Conservation (phyloP, 2,888 invertebrate genomes). For the Tuta absoluta region DNA sequence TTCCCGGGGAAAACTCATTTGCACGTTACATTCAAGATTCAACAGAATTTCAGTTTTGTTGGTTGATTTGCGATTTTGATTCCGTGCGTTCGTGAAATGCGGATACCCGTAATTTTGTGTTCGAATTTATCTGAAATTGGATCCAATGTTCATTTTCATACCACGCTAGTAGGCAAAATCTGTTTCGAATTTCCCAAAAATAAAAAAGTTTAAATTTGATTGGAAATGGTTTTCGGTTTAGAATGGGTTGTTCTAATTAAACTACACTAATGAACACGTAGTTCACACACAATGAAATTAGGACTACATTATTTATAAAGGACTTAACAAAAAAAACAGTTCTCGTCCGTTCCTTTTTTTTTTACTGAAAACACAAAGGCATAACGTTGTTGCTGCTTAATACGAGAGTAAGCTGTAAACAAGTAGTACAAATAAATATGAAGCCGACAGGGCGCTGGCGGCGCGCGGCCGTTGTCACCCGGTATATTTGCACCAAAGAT, state of each 20-base stretch:
- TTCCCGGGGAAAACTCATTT: slow-evolving; percentile 29
- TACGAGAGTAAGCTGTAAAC: slow-evolving; percentile 15
- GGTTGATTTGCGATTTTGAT: slow-evolving; percentile 19
- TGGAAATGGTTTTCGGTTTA: not conserved
- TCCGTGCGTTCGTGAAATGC: slow-evolving; percentile 10
- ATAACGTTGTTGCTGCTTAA: slow-evolving; percentile 14
- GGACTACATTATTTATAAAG: too few species aligned
- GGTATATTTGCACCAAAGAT: slow-evolving; percentile 73
- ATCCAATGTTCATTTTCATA: not conserved
- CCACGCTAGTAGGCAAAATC: not conserved
- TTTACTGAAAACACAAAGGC: slow-evolving; percentile 7
- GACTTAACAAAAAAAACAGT: too few species aligned
- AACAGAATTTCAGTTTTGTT: slow-evolving; percentile 21
- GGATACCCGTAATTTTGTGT: slow-evolving; percentile 1
- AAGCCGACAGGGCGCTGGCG: slow-evolving; percentile 17
- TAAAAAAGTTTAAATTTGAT: not conserved
- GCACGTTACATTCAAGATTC: slow-evolving; percentile 28
- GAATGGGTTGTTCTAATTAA: too few species aligned
- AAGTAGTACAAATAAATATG: slow-evolving; percentile 24
- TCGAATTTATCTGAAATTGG: slow-evolving; percentile 12
- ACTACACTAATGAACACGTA: too few species aligned
- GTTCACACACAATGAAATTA: too few species aligned
- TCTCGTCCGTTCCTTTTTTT: too few species aligned
- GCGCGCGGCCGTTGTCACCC: slow-evolving; percentile 48
- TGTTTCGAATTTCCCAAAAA: not conserved